Evolutionary conservation across 2,797 vertebrate genomes (phyloP), one percentile per base, ranked within the genome.

Genomic region (Scolopax bukidnonensis): DNA sequence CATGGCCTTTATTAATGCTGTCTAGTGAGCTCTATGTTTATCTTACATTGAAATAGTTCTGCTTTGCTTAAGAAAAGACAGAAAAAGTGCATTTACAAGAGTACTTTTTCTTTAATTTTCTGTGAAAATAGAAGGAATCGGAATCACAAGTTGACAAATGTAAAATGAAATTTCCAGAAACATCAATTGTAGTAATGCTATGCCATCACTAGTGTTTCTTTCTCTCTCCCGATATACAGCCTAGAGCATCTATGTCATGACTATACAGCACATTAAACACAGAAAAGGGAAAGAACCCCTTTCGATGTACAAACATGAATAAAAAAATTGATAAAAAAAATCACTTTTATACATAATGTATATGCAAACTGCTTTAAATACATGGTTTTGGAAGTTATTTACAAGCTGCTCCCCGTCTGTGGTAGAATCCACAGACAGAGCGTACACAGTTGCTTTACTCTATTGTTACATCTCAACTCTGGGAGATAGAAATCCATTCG

Each of bases 311-410:
- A 99, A 99, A 99, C 98, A 98, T 98, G 98, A 97, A 98, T 98
- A 98, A 98, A 98, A 98, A 99, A 99, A 99, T 98, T 14, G 93
- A 97, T 99, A 56, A 56, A 56, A 56, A 54, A 98, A 99, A 99
- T 99, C 98, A 98, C 98, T 98, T 98, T 98, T 98, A 98, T 98
- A 99, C 99, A 99, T 98, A 98, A 98, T 98, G 97, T 98, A 98
- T 99, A 99, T 98, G 98, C 98, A 99, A 99, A 99, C 98, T 97
- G 98, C 96, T 98, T 98, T 98, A 98, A 98, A 99, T 99, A 99
- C 99, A 99, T 95, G 97, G 97, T 98, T 98, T 97, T 97, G 98
- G 98, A 98, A 98, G 97, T 97, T 99, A 99, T 99, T 98, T 99
- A 99, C 99, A 99, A 98, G 97, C 98, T 97, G 97, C 36, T 95